phyloP scores from a whole-genome alignment of 2,113 vertebrate genomes.

The Nansenia antarctica region DNA sequence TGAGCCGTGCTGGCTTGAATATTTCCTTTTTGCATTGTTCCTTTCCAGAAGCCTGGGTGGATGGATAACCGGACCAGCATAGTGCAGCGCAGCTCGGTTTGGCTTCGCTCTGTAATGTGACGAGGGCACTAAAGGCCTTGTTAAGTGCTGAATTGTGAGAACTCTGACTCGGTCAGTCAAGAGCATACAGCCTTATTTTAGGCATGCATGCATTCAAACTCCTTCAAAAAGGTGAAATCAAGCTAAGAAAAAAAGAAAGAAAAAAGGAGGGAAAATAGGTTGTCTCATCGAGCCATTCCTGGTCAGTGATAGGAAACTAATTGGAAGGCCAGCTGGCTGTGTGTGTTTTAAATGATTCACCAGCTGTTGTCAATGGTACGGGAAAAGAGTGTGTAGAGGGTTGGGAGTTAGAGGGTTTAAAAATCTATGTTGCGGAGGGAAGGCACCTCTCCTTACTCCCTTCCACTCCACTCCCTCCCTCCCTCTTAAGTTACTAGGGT shows the following conservation, averaged over 20 bases:
- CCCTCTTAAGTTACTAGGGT: conserved; percentile 6
- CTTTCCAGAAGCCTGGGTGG: too few species aligned
- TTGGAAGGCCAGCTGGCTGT: conserved; percentile 20
- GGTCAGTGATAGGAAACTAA: conserved; percentile 12
- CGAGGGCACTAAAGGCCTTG: too few species aligned
- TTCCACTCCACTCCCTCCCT: conserved; percentile 1
- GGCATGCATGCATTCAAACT: not conserved
- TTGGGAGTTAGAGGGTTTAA: not conserved
- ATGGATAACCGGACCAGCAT: too few species aligned
- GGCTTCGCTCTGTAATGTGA: too few species aligned
- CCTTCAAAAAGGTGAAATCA: not conserved
- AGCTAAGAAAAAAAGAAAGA: not conserved
- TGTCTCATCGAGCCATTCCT: not conserved
- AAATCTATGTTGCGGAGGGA: not conserved
- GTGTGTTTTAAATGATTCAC: conserved; percentile 15
- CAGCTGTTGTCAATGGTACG: conserved; percentile 13
- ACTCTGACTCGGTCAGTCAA: too few species aligned
- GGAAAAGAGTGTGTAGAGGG: not conserved
- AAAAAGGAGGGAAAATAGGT: not conserved
- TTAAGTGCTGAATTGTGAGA: too few species aligned
- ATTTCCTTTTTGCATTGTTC: too few species aligned
- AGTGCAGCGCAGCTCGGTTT: too few species aligned
- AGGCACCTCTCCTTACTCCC: too few species aligned
- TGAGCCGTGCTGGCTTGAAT: not conserved
- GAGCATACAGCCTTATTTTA: not conserved